Evolutionary conservation across 1,140 invertebrate genomes (phyloP), one percentile per base, ranked within the genome.

Genomic region (Drosophila equinoxialis): DNA sequence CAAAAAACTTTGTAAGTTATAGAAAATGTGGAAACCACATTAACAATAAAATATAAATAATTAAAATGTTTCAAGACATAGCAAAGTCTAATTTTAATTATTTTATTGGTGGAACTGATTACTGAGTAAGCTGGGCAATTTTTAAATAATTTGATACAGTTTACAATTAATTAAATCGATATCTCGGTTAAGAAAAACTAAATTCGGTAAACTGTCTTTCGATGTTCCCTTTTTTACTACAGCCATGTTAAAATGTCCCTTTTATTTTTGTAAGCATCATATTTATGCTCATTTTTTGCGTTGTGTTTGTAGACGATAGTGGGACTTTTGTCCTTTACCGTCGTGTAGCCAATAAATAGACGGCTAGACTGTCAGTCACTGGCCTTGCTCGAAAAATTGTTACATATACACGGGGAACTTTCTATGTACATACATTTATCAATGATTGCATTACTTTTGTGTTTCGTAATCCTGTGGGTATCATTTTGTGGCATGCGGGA

Each of bases 251-350:
- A 7, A 23, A 20, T 51, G 30, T 30, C 30, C 17, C 17, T 51
- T 7, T 48, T 8, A 3, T 14, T 48, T 55, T 45, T 65, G 63
- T 79, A 79, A 79, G 77, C 76, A 59, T 74, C 61, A 79, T 79
- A 79, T 79, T 79, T 79, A 79, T 79, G 77, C 76, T 70, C 61
- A 79, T 79, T 79, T 79, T 66, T 69, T 6, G 76, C 8, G 73
- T 64, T 65, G 37, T 90, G 84, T 72, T 80, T 67, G 80, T 75
- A 77, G 77, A 71, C 74, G 85, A 89, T 90, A 90, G 84, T 66
- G 80, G 77, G 84, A 90, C 84, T 89, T 89, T 89, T 89, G 85
- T 75, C 89, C 78, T 63, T 68, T 68, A 71, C 77, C 82, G 79
- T 74, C 82, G 74, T 58, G 67, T 35, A 66, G 69, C 79, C 72